Conservation (phyloP, 2,797 vertebrate genomes). For the Sebastes vulpes region DNA sequence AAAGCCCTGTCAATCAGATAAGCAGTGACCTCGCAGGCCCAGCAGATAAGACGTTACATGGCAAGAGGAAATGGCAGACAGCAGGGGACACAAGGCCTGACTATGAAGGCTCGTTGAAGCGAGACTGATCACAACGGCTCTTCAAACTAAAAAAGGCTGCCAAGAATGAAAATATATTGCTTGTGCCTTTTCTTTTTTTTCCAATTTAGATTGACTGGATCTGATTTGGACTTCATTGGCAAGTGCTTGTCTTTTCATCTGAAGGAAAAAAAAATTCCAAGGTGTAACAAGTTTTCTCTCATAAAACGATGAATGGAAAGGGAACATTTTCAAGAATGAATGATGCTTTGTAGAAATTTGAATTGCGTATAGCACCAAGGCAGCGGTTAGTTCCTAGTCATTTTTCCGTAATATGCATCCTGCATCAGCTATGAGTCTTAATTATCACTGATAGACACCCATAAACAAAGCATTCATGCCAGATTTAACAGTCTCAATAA, state of each 20-base stretch:
- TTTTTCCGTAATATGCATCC: not conserved
- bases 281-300: slow-evolving; percentile 7
- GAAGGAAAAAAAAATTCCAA: not conserved
- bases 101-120: slow-evolving; percentile 76
- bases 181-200: slow-evolving; percentile 29
- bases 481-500: slow-evolving; percentile 45
- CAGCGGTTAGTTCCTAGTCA: not conserved
- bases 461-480: slow-evolving; percentile 27
- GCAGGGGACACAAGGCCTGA: slow-evolving; percentile 71
- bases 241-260: slow-evolving; percentile 28
- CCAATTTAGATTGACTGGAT: slow-evolving; percentile 48
- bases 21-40: slow-evolving; percentile 79
- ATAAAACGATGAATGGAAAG: not conserved
- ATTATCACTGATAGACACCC: slow-evolving; percentile 11
- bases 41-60: slow-evolving; percentile 78
- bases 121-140: slow-evolving; percentile 75
- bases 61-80: slow-evolving; percentile 78
- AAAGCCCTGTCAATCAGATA: slow-evolving; percentile 85
- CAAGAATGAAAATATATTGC: slow-evolving; percentile 62
- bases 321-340: not conserved
- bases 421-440: not conserved
- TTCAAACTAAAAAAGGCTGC: slow-evolving; percentile 57
- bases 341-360: not conserved
- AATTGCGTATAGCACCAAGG: not conserved
- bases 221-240: slow-evolving; percentile 27